Evolutionary conservation across 1,140 invertebrate species (phyloP).

Genomic region (Plodia interpunctella): DNA sequence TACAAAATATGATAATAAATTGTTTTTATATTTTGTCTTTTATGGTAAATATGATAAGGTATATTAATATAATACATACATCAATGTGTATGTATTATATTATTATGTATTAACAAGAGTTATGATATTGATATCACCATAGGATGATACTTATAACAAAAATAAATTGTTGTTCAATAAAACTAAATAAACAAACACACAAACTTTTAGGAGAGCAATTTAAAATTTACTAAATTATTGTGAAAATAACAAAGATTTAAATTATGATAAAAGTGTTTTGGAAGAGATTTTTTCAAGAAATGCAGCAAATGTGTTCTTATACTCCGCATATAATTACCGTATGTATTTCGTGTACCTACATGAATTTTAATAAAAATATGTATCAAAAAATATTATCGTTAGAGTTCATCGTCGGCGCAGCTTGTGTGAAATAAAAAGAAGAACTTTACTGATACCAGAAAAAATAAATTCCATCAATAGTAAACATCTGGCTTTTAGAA

Average conservation of each 20-base stretch:
- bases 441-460: constrained; percentile 3
- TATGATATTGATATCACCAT: neutral
- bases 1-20: too few relatives aligned
- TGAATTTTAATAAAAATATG: neutral
- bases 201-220: too few relatives aligned
- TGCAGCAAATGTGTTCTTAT: too few relatives aligned
- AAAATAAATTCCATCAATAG: neutral
- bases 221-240: too few relatives aligned
- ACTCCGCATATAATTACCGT: too few relatives aligned
- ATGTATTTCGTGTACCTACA: too few relatives aligned
- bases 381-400: neutral
- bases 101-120: neutral
- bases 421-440: constrained; percentile 13
- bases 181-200: neutral
- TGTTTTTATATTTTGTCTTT: too few relatives aligned
- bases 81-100: neutral
- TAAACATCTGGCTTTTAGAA: neutral
- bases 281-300: too few relatives aligned
- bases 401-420: constrained; percentile 35
- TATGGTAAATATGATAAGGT: too few relatives aligned
- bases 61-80: too few relatives aligned
- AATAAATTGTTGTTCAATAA: neutral
- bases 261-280: too few relatives aligned
- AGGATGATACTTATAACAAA: neutral
- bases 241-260: too few relatives aligned